Percentiles rank a stretch among this genome's conserved stretches.
Evolutionary conservation across 2,113 vertebrate species (phyloP).

Genomic region (Eptatretus burgeri): DNA sequence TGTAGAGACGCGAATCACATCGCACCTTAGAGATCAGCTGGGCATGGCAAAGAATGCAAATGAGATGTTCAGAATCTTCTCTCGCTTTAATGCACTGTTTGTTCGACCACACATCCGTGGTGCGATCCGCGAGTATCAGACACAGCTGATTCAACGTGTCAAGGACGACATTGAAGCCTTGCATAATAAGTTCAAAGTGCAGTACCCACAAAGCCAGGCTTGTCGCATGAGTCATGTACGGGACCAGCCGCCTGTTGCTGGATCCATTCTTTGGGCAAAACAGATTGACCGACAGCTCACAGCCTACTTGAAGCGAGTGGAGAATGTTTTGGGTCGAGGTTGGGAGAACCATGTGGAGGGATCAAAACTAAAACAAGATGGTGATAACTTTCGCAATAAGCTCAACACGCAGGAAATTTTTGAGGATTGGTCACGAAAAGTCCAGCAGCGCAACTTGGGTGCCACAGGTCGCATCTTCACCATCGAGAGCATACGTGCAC

Average conservation of each 20-base stretch:
- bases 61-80: background rate
- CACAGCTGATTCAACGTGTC: constrained; percentile 3
- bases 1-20: background rate
- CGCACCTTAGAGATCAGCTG: background rate
- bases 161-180: constrained; percentile 5
- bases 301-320: background rate
- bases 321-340: background rate
- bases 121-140: constrained; percentile 1
- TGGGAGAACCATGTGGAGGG: constrained; percentile 6
- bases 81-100: background rate
- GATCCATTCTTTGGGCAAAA: background rate
- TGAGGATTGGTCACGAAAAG: constrained; percentile 1
- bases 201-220: constrained; percentile 5
- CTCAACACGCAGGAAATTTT: constrained; percentile 6
- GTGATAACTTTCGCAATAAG: background rate
- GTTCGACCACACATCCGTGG: constrained; percentile 1
- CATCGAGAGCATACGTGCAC: background rate
- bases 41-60: background rate
- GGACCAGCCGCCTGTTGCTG: background rate
- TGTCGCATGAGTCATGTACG: constrained; percentile 1
- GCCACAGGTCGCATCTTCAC: constrained; percentile 4
- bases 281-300: constrained; percentile 6
- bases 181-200: constrained; percentile 5
- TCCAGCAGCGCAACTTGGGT: constrained; percentile 5
- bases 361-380: constrained; percentile 1